phyloP scores from a whole-genome alignment of 2,888 invertebrate species.

The Boloria euphrosyne region DNA sequence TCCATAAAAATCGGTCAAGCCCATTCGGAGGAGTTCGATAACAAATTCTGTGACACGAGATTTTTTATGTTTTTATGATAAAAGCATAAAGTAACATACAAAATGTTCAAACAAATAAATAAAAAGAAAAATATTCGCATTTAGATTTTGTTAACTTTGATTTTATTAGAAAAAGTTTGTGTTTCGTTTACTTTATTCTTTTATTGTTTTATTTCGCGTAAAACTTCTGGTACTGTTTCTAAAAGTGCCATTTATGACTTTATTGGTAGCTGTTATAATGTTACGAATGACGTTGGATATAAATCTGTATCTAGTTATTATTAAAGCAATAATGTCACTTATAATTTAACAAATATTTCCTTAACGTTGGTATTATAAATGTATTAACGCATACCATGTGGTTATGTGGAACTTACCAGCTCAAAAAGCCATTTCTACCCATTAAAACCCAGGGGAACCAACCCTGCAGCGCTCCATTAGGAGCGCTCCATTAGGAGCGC shows the following conservation, averaged over 20 bases:
- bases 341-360: no score
- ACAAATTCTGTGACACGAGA: no score
- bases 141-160: constrained; percentile 11
- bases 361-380: no score
- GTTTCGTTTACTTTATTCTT: constrained; percentile 8
- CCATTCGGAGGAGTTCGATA: no score
- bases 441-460: no score
- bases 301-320: background rate
- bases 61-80: background rate
- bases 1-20: no score
- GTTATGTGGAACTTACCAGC: no score
- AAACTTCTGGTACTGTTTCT: constrained; percentile 1
- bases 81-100: background rate
- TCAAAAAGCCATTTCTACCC: no score
- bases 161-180: constrained; percentile 13
- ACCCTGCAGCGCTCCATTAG: no score
- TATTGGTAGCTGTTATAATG: background rate
- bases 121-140: constrained; percentile 6
- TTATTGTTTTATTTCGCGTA: constrained; percentile 7
- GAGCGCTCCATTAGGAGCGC: no score
- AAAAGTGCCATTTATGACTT: constrained; percentile 11
- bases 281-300: background rate
- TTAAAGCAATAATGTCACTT: background rate
- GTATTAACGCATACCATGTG: no score
- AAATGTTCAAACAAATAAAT: constrained; percentile 1